Conservation (phyloP, 2,888 invertebrate species). For the Rhagium mordax region DNA sequence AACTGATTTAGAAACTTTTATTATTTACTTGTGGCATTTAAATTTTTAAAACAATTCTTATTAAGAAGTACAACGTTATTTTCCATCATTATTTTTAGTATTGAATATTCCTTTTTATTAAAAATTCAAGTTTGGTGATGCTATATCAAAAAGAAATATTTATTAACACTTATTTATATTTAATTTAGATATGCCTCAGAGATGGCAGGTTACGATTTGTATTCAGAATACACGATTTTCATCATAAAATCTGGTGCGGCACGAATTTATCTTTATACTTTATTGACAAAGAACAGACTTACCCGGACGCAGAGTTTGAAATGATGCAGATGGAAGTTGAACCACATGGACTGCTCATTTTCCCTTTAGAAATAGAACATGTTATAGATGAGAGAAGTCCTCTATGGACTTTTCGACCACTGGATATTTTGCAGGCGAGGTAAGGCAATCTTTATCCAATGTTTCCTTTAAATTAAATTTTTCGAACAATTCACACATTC, state of each 20-base stretch:
- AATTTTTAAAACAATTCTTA: too few relatives aligned
- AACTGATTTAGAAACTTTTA: too few relatives aligned
- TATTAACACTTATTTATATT: not conserved
- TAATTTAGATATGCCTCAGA: conserved; percentile 60
- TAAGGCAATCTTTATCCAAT: too few relatives aligned
- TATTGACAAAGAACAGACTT: conserved; percentile 77
- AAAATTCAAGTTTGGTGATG: too few relatives aligned
- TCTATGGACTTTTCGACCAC: conserved; percentile 82
- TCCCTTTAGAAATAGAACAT: conserved; percentile 91
- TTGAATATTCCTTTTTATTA: too few relatives aligned
- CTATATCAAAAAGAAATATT: too few relatives aligned
- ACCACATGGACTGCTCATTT: conserved; percentile 79
- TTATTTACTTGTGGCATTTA: too few relatives aligned
- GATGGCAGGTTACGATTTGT: conserved; percentile 81
- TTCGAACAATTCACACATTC: too few relatives aligned
- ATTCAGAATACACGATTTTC: conserved; percentile 86
- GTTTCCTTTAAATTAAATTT: too few relatives aligned
- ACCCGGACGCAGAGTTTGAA: conserved; percentile 78
- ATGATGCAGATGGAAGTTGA: conserved; percentile 80
- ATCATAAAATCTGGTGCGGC: conserved; percentile 69
- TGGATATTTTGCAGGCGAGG: conserved; percentile 70
- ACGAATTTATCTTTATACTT: conserved; percentile 83
- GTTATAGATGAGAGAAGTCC: conserved; percentile 85
- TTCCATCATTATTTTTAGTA: too few relatives aligned
- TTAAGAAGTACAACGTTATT: too few relatives aligned